Conservation (phyloP, 2,113 vertebrate genomes). For the Centropus unirufus region DNA sequence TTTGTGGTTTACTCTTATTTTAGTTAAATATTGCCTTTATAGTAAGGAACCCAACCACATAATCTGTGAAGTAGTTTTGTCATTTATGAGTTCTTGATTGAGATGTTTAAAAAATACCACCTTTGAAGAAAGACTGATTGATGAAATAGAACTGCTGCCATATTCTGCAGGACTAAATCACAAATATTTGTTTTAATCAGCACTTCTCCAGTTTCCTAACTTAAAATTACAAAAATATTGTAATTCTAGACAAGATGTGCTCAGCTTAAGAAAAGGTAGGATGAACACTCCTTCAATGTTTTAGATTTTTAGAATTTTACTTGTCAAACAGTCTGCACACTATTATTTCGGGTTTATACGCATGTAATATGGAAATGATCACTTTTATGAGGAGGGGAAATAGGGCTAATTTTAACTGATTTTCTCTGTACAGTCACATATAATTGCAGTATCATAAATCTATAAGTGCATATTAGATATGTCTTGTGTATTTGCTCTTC, state of each 20-base stretch:
- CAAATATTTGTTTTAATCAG: not conserved
- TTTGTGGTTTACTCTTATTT: not conserved
- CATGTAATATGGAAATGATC: not conserved
- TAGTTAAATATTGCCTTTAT: not conserved
- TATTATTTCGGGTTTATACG: not conserved
- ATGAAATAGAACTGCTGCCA: not conserved
- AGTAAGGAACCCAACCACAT: not conserved
- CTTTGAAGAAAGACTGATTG: not conserved
- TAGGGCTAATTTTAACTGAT: fast-evolving
- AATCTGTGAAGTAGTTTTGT: not conserved
- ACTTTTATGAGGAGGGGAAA: not conserved
- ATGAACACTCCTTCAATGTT: not conserved
- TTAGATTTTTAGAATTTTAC: too few relatives aligned
- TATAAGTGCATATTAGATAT: not conserved
- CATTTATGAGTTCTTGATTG: not conserved
- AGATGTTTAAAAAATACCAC: not conserved
- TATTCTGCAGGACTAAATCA: not conserved
- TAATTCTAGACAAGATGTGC: not conserved
- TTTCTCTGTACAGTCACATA: not conserved
- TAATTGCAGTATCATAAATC: not conserved
- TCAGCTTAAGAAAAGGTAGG: not conserved
- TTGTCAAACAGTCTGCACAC: not conserved
- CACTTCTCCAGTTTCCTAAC: not conserved
- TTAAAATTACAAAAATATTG: not conserved
- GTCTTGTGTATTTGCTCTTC: not conserved